Conservation (phyloP, 1,140 invertebrate species). For the Arion vulgaris region DNA sequence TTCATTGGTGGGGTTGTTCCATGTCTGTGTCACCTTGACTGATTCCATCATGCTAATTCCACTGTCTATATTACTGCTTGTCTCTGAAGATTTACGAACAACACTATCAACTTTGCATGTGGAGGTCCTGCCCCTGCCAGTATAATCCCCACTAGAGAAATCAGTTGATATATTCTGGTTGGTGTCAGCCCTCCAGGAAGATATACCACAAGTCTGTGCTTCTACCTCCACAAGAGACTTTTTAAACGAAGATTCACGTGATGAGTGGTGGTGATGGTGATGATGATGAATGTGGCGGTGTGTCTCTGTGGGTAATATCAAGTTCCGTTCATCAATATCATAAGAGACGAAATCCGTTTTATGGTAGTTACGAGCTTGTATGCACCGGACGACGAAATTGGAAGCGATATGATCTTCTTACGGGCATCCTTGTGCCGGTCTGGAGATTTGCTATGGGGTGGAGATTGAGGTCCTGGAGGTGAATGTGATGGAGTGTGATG, state of each 20-base stretch:
- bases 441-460: constrained; percentile 76
- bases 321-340: constrained; percentile 64
- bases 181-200: constrained; percentile 1
- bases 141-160: constrained; percentile 44
- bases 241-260: constrained; percentile 48
- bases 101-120: constrained; percentile 39
- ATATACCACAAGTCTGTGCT: constrained; percentile 48
- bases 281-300: constrained; percentile 68
- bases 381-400: not conserved
- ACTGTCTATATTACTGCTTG: constrained; percentile 79
- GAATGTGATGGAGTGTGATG: constrained; percentile 84
- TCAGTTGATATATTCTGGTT: constrained; percentile 26
- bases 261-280: constrained; percentile 68
- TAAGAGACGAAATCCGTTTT: constrained; percentile 60
- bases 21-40: constrained; percentile 55
- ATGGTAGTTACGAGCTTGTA: constrained; percentile 21
- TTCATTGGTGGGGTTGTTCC: constrained; percentile 63
- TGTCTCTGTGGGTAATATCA: constrained; percentile 52
- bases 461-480: constrained; percentile 75
- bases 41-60: constrained; percentile 81
- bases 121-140: constrained; percentile 48
- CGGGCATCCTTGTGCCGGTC: constrained; percentile 54
- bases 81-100: constrained; percentile 60
- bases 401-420: not conserved
- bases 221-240: constrained; percentile 59